phyloP scores from a whole-genome alignment of 2,797 vertebrate species.

The Bucorvus abyssinicus region DNA sequence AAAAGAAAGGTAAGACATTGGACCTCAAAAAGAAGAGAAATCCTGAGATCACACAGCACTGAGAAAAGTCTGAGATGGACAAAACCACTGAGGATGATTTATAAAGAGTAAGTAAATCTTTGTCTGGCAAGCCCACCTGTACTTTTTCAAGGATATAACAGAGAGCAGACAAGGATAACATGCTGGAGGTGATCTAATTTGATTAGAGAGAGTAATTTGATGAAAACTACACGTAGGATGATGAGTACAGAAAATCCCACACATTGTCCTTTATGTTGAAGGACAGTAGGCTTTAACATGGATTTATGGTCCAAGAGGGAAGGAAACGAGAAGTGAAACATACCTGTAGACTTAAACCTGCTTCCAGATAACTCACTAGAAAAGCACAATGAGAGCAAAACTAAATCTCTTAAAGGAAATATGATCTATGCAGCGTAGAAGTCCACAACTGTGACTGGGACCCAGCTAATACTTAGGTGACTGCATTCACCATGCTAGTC shows the following conservation, averaged over 20 bases:
- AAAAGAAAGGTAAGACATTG: neutral
- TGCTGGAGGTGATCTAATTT: neutral
- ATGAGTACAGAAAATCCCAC: neutral
- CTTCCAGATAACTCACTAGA: neutral
- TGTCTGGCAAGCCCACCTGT: neutral
- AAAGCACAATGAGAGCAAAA: neutral
- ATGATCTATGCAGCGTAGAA: neutral
- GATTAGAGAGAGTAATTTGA: neutral
- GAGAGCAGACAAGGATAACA: neutral
- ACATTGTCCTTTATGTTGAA: neutral
- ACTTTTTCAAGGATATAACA: slow-evolving; percentile 36
- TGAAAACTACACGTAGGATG: neutral
- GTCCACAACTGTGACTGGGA: neutral
- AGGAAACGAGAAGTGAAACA: neutral
- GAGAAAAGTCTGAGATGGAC: slow-evolving; percentile 1
- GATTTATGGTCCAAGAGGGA: neutral
- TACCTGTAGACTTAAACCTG: neutral
- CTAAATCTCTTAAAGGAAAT: neutral
- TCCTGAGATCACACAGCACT: neutral
- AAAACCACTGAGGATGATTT: neutral
- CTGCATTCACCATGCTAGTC: neutral
- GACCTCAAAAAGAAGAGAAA: neutral
- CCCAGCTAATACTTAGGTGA: neutral
- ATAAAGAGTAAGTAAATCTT: neutral
- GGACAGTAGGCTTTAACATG: neutral